Evolutionary conservation across 2,888 invertebrate species (phyloP).

Genomic region (Isotomurus palustris): DNA sequence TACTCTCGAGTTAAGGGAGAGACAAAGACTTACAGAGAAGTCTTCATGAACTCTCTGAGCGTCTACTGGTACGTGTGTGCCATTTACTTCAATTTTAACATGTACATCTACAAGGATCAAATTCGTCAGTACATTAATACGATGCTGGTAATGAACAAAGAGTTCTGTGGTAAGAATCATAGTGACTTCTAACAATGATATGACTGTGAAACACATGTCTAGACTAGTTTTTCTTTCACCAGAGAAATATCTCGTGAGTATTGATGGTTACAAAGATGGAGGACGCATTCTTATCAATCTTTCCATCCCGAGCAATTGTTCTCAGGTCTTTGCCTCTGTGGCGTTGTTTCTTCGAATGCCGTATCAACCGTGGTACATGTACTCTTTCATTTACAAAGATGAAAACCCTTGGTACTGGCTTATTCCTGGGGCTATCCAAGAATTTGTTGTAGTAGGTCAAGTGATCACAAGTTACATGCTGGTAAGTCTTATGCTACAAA

Average conservation of each 20-base stretch:
- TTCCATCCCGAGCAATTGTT: conserved; percentile 11
- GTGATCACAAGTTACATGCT: conserved; percentile 25
- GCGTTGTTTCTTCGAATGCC: conserved; percentile 15
- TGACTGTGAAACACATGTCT: no score
- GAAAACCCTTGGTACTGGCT: conserved; percentile 29
- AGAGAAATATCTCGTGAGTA: conserved; percentile 1
- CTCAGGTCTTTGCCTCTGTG: conserved; percentile 9
- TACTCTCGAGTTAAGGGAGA: not conserved
- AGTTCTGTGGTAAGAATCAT: conserved; percentile 9
- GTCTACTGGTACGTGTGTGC: conserved; percentile 23
- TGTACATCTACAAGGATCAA: conserved; percentile 17
- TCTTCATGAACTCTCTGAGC: conserved; percentile 19
- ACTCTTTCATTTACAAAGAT: conserved; percentile 18
- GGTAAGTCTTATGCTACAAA: no score
- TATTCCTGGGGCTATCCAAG: conserved; percentile 32
- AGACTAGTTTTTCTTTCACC: not conserved
- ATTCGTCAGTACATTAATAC: conserved; percentile 28
- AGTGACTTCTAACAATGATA: no score
- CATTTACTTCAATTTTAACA: conserved; percentile 13
- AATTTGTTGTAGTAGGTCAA: conserved; percentile 28
- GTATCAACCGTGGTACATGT: conserved; percentile 16
- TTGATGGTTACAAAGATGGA: conserved; percentile 9
- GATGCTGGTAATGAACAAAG: conserved; percentile 15
- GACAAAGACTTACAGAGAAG: conserved; percentile 11
- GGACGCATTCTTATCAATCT: conserved; percentile 18